Evolutionary conservation across 1,140 invertebrate species (phyloP), one percentile per base, ranked within the genome.

Genomic region (Zaprionus ornatus): DNA sequence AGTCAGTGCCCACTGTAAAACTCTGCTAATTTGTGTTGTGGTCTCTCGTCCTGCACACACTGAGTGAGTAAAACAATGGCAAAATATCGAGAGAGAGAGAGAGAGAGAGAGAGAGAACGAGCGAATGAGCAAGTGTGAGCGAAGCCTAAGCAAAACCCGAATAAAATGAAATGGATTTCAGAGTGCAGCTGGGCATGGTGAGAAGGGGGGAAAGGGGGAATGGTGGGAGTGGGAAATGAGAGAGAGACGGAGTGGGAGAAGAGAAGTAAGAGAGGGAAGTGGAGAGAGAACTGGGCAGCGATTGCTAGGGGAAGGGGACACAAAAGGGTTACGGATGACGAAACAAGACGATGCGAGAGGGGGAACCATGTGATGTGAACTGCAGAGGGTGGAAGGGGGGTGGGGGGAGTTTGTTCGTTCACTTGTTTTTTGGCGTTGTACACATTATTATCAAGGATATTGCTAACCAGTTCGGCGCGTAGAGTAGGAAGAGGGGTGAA

Each of bases 381-480:
- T 35, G 68, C 7, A 17, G n/a, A 17, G 15, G 15, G 7, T 19
- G 15, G 9, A 21, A 23, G 4, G 40, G 7, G 35, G 13, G 56
- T 1, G 27, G 23, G 48, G 21, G 70, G 45, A 50, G 65, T 62
- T 62, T 45, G 27, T 32, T 29, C 66, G 63, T 81, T 45, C 74
- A 77, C 64, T 77, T 77, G 72, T 72, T 79, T 81, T 77, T 62
- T 59, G 65, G 63, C 79, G 68, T 67, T 78, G 82, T 77, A 84
- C 75, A 78, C 62, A 84, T 83, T 84, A 81, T 78, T 80, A 70
- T 85, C 74, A 86, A 84, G 82, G 82, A 84, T 85, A 86, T 85
- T 73, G 74, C 66, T 80, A 74, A 81, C 82, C 81, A 85, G 82
- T 50, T 40, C 29, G 54, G 52, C 40, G n/a, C 37, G 40, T 6